These are phyloP conservation scores for Patella depressa DNA, from an alignment of 2,888 invertebrate genomes.

Conservation along the genomic window DNA sequence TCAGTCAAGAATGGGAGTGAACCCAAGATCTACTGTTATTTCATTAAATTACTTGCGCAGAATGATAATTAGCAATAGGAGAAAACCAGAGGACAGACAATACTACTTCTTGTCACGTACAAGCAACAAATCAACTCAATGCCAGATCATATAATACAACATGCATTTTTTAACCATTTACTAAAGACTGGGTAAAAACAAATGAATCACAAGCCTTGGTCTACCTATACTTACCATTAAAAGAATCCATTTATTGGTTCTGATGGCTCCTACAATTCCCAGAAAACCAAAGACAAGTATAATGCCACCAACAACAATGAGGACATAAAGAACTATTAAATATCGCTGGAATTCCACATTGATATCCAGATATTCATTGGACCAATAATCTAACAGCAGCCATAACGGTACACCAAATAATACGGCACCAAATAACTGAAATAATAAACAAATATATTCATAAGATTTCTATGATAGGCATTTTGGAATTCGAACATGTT, in stretches of 20 bases:
- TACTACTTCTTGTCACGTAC: no score
- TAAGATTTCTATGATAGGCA: not conserved
- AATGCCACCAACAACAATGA: constrained; percentile 53
- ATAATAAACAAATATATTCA: constrained; percentile 1
- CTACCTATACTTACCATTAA: constrained; percentile 48
- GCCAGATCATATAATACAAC: no score
- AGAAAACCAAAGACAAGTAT: constrained; percentile 51
- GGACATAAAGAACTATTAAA: constrained; percentile 53
- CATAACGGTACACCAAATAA: constrained; percentile 60
- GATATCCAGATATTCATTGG: constrained; percentile 56
- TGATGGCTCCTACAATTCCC: constrained; percentile 56
- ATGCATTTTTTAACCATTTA: no score
- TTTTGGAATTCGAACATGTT: no score
- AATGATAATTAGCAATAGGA: no score
- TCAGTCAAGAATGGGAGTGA: no score
- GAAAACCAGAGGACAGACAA: no score
- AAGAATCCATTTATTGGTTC: constrained; percentile 50
- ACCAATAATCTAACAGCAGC: constrained; percentile 60
- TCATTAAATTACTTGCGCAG: no score
- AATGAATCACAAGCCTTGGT: no score
- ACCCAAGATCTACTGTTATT: no score
- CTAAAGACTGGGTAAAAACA: no score
- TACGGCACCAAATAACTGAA: constrained; percentile 58
- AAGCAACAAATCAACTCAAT: no score
- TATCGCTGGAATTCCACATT: constrained; percentile 51